A percentile compares a stretch with the other conserved stretches of the same genome.
Evolutionary conservation across 2,113 vertebrate genomes (phyloP).

Genomic region (Pseudorasbora parva): DNA sequence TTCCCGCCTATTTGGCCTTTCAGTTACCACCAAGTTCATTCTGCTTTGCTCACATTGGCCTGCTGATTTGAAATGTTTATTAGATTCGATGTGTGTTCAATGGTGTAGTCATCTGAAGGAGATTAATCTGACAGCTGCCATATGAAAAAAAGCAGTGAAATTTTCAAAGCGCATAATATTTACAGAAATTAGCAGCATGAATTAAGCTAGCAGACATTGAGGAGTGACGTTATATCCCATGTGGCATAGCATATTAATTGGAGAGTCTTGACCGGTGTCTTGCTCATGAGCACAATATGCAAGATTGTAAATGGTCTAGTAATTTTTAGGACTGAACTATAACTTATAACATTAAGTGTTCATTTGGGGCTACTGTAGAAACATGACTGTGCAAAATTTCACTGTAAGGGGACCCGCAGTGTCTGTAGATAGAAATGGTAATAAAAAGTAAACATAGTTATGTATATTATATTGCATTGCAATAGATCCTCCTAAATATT

Average conservation of each 20-base stretch:
- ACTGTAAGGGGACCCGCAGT: too few species aligned
- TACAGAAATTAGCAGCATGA: conserved; percentile 22
- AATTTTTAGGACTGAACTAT: not conserved
- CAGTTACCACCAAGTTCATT: conserved; percentile 21
- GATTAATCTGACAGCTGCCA: conserved; percentile 49
- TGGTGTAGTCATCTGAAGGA: conserved; percentile 37
- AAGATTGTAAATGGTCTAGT: not conserved
- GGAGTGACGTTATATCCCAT: not conserved
- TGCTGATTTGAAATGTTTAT: not conserved
- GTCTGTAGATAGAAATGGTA: too few species aligned
- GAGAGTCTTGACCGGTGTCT: not conserved
- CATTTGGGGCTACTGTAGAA: too few species aligned
- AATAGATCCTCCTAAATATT: too few species aligned
- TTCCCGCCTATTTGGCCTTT: conserved; percentile 18
- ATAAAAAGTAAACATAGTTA: too few species aligned
- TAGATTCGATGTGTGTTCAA: conserved; percentile 4
- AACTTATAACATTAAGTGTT: not conserved
- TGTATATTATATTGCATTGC: too few species aligned
- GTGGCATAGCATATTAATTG: not conserved
- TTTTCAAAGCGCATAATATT: not conserved
- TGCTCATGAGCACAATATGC: not conserved
- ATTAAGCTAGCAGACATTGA: not conserved
- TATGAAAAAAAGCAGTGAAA: not conserved
- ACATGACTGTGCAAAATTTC: too few species aligned
- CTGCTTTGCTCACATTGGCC: not conserved